Evolutionary conservation across 2,113 vertebrate genomes (phyloP).

Genomic region (Xyrauchen texanus): DNA sequence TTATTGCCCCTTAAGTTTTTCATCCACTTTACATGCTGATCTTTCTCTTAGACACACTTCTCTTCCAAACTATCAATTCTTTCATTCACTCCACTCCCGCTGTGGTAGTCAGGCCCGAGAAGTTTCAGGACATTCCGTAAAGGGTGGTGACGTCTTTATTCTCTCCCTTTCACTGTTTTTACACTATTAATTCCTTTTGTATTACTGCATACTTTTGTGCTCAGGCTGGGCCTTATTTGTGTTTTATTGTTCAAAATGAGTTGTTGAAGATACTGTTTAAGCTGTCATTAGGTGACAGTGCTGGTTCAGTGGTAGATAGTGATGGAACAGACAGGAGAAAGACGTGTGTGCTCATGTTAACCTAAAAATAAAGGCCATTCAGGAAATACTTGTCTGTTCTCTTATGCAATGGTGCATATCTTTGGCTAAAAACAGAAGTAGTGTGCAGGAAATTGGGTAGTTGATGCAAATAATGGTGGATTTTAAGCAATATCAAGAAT

Average conservation of each 20-base stretch:
- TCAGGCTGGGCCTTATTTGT: slow-evolving; percentile 26
- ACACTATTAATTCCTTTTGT: neutral
- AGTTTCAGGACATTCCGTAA: slow-evolving; percentile 22
- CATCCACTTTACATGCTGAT: neutral
- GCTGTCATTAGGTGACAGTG: slow-evolving; percentile 8
- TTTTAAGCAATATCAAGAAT: too few relatives aligned
- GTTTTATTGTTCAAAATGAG: slow-evolving; percentile 1
- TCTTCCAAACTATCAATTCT: slow-evolving; percentile 52
- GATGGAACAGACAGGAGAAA: too few relatives aligned
- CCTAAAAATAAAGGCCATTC: slow-evolving; percentile 38
- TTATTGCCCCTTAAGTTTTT: slow-evolving; percentile 26
- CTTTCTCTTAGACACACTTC: slow-evolving; percentile 31
- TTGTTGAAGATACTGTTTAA: neutral
- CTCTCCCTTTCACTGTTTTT: slow-evolving; percentile 4
- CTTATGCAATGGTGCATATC: slow-evolving; percentile 52
- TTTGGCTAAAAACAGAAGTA: too few relatives aligned
- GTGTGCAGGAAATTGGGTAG: neutral
- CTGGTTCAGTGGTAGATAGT: neutral
- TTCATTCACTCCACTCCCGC: slow-evolving; percentile 3
- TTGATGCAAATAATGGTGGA: neutral
- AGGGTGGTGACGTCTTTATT: slow-evolving; percentile 16
- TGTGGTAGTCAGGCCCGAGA: slow-evolving; percentile 31
- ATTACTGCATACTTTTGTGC: slow-evolving; percentile 28
- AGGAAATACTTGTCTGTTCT: slow-evolving; percentile 44
- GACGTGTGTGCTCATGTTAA: slow-evolving; percentile 25